Evolutionary conservation across 2,888 invertebrate genomes (phyloP).

Genomic region (Harpalus rubripes): DNA sequence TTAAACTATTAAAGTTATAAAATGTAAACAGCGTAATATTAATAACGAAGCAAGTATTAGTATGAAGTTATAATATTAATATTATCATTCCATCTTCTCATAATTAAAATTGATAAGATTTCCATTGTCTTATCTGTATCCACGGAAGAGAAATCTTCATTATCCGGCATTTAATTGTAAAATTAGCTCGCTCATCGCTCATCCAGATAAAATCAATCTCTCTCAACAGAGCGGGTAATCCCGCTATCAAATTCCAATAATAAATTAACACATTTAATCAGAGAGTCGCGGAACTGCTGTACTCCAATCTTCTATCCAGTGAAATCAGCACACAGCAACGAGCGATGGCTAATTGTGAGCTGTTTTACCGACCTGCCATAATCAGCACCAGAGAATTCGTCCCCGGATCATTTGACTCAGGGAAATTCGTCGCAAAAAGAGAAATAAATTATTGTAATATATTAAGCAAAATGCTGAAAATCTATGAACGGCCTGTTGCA

Average conservation of each 20-base stretch:
- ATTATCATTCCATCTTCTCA: too few species aligned
- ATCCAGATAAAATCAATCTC: conserved; percentile 29
- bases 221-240: conserved; percentile 10
- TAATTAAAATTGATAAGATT: too few species aligned
- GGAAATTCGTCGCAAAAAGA: too few species aligned
- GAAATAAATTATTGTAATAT: too few species aligned
- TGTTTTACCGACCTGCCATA: conserved; percentile 13
- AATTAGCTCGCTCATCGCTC: conserved; percentile 13
- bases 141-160: neutral
- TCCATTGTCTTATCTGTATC: neutral
- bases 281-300: neutral
- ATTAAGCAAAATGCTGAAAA: too few species aligned
- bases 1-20: too few species aligned
- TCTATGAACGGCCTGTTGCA: too few species aligned
- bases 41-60: too few species aligned
- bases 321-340: neutral
- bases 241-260: conserved; percentile 26
- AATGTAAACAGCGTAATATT: too few species aligned
- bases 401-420: neutral
- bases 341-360: conserved; percentile 13
- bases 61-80: too few species aligned
- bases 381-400: neutral
- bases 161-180: conserved; percentile 1
- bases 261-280: conserved; percentile 45
- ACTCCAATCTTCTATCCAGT: conserved; percentile 14